A percentile compares a stretch with the other conserved stretches of the same genome.
Evolutionary conservation across 2,888 invertebrate species (phyloP).

Genomic region (Mongoloraphidia duomilia): DNA sequence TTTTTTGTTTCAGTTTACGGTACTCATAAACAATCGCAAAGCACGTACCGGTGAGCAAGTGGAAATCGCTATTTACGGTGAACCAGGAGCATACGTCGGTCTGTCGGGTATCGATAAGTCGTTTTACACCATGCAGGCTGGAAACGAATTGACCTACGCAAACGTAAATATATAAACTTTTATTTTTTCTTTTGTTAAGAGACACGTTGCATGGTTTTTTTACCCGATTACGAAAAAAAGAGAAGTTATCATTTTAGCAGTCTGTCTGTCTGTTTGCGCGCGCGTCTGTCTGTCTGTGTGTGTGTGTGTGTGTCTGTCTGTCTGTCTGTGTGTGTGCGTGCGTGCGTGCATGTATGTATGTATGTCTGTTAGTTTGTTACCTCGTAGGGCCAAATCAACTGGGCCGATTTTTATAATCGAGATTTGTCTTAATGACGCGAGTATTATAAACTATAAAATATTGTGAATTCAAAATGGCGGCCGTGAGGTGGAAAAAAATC

Average conservation of each 20-base stretch:
- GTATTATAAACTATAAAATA: no score
- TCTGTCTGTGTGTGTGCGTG: background rate
- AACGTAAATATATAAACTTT: constrained; percentile 36
- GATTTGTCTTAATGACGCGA: no score
- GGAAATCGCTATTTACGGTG: constrained; percentile 85
- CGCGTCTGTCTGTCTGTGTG: no score
- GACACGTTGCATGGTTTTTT: background rate
- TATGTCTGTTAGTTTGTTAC: background rate
- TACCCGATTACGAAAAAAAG: no score
- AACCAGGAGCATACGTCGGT: constrained; percentile 88
- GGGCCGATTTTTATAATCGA: no score
- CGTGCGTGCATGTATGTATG: background rate
- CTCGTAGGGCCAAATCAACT: no score
- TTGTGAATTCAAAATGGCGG: no score
- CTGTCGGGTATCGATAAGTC: constrained; percentile 80
- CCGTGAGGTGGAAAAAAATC: no score
- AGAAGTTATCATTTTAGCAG: no score
- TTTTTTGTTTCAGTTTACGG: constrained; percentile 48
- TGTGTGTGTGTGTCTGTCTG: no score
- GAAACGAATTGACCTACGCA: constrained; percentile 77
- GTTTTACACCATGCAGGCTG: constrained; percentile 86
- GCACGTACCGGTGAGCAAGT: constrained; percentile 86
- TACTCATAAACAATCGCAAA: constrained; percentile 82
- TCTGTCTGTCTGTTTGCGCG: no score
- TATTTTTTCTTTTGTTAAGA: background rate